These are phyloP conservation scores for Tretioscincus oriximinensis DNA, from an alignment of 2,113 vertebrate genomes.

Conservation along the genomic window DNA sequence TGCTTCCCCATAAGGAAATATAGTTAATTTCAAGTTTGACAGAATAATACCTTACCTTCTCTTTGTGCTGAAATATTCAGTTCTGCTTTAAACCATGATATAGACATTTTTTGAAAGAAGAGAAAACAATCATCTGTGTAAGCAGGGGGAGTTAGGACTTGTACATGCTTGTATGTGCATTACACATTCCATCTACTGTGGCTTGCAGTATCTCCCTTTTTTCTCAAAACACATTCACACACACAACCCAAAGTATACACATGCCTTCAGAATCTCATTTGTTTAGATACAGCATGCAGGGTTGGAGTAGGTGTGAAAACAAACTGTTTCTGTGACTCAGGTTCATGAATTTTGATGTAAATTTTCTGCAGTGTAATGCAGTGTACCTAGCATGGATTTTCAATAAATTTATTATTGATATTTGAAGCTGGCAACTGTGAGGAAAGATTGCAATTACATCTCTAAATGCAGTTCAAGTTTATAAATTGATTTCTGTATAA, in stretches of 20 bases:
- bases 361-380: background rate
- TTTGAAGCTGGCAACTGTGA: background rate
- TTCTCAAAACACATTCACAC: too few relatives aligned
- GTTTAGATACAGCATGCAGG: background rate
- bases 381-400: background rate
- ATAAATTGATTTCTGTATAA: background rate
- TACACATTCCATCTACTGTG: background rate
- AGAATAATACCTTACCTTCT: background rate
- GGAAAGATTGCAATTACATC: background rate
- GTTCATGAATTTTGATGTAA: slow-evolving; percentile 8
- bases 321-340: background rate
- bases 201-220: too few relatives aligned
- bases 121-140: background rate
- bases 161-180: background rate
- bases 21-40: background rate
- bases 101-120: background rate
- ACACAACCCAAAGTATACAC: too few relatives aligned
- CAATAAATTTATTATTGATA: slow-evolving; percentile 9
- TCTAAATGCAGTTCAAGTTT: background rate
- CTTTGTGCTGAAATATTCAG: background rate
- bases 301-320: background rate
- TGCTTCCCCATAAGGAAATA: slow-evolving; percentile 2
- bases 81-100: background rate
- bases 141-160: too few relatives aligned
- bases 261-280: too few relatives aligned